These are phyloP conservation scores for Mola mola DNA, from an alignment of 2,113 vertebrate genomes.

Conservation along the genomic window DNA sequence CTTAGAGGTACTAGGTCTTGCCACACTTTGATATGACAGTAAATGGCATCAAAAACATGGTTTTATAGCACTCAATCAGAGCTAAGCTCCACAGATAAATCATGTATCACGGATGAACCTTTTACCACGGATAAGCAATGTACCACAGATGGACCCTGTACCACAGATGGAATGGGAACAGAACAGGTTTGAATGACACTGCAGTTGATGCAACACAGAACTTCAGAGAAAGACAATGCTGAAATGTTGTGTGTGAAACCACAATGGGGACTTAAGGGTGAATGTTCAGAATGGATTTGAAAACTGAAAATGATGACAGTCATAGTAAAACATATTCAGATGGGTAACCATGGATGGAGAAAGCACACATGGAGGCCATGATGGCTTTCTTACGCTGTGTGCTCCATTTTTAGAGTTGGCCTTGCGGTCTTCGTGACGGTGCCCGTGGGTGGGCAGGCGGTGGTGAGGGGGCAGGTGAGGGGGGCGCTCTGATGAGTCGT, in stretches of 20 bases:
- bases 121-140: no score
- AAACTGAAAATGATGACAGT: conserved; percentile 9
- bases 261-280: conserved; percentile 4
- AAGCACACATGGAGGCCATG: neutral
- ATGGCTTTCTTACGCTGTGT: conserved; percentile 88
- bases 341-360: neutral
- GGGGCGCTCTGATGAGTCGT: conserved; percentile 86
- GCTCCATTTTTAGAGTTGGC: conserved; percentile 89
- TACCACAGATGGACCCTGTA: no score
- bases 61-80: no score
- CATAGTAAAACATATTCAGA: neutral
- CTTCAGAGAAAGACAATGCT: neutral
- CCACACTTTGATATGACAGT: no score
- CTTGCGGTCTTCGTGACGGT: conserved; percentile 92
- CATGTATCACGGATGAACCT: neutral
- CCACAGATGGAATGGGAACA: no score
- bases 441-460: conserved; percentile 84
- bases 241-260: no score
- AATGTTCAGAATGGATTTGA: conserved; percentile 6
- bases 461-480: conserved; percentile 86
- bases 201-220: neutral
- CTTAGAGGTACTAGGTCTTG: no score
- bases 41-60: no score
- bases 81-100: no score
- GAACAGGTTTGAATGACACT: neutral